Conservation (phyloP, 2,888 invertebrate genomes). For the Hololepta plana region DNA sequence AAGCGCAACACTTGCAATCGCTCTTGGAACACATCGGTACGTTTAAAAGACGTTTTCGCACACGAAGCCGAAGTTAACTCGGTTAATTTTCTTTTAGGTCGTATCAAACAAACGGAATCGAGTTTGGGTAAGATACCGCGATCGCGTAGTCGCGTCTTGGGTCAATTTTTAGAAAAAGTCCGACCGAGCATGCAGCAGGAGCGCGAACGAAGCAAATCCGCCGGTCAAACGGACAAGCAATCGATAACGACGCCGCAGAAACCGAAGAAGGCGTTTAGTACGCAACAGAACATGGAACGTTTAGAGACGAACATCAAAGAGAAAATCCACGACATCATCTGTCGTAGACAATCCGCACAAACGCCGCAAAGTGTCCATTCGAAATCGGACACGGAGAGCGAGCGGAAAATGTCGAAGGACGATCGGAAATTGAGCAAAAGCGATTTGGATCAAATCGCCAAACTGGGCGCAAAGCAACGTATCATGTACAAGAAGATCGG, state of each 20-base stretch:
- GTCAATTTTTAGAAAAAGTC: slow-evolving; percentile 37
- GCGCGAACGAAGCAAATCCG: slow-evolving; percentile 24
- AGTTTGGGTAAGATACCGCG: slow-evolving; percentile 23
- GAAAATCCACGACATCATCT: slow-evolving; percentile 27
- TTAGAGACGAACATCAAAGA: slow-evolving; percentile 29
- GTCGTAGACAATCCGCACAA: slow-evolving; percentile 18
- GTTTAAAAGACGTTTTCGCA: too few species aligned
- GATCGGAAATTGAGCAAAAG: slow-evolving; percentile 28
- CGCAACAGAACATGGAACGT: slow-evolving; percentile 22
- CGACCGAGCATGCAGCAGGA: slow-evolving; percentile 24
- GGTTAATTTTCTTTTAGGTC: slow-evolving; percentile 10
- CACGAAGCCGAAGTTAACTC: too few species aligned
- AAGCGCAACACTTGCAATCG: slow-evolving; percentile 32
- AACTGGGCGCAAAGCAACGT: slow-evolving; percentile 17
- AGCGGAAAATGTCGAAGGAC: slow-evolving; percentile 24
- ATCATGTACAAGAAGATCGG: slow-evolving; percentile 28
- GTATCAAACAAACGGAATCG: slow-evolving; percentile 21
- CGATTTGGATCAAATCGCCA: slow-evolving; percentile 21
- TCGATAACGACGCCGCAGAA: slow-evolving; percentile 13
- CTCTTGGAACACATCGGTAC: slow-evolving; percentile 34
- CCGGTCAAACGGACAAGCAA: slow-evolving; percentile 20
- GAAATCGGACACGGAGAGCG: slow-evolving; percentile 13
- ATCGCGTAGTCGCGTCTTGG: slow-evolving; percentile 29
- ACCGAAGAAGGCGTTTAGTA: slow-evolving; percentile 13
- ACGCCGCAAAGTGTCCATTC: slow-evolving; percentile 10